Conservation (phyloP, 2,888 invertebrate species). For the Altica lythri region DNA sequence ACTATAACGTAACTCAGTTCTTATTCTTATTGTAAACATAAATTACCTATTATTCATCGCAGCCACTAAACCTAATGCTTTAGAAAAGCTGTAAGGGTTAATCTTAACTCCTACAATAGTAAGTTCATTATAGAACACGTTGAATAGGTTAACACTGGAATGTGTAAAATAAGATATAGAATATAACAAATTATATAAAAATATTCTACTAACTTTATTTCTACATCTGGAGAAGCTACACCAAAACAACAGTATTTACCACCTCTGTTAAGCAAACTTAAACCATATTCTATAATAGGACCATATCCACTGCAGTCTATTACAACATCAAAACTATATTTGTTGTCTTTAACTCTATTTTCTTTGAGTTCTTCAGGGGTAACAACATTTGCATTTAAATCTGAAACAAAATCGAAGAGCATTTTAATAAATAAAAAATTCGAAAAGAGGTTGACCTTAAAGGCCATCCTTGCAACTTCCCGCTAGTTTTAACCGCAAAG, state of each 20-base stretch:
- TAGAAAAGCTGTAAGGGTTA: slow-evolving; percentile 70
- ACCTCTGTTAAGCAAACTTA: slow-evolving; percentile 62
- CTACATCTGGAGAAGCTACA: slow-evolving; percentile 62
- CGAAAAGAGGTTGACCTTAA: too few relatives aligned
- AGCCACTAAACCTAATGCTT: slow-evolving; percentile 64
- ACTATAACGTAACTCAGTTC: background rate
- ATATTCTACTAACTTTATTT: slow-evolving; percentile 46
- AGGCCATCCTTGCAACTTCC: too few relatives aligned
- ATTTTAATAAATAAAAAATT: too few relatives aligned
- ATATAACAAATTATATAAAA: too few relatives aligned
- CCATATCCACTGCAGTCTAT: slow-evolving; percentile 74
- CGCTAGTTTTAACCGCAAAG: too few relatives aligned
- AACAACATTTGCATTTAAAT: slow-evolving; percentile 62
- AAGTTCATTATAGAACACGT: slow-evolving; percentile 66
- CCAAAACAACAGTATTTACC: slow-evolving; percentile 72
- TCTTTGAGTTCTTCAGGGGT: slow-evolving; percentile 61
- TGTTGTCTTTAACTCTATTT: slow-evolving; percentile 49
- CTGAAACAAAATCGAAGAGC: slow-evolving; percentile 58
- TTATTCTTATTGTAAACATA: slow-evolving; percentile 1
- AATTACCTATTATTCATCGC: slow-evolving; percentile 60
- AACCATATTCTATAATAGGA: slow-evolving; percentile 67
- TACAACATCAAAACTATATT: slow-evolving; percentile 63
- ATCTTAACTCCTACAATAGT: slow-evolving; percentile 67
- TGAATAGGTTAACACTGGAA: slow-evolving; percentile 61
- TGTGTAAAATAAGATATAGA: slow-evolving; percentile 24